These are phyloP conservation scores for Drosophila biarmipes DNA, from an alignment of 1,140 invertebrate genomes.

Conservation along the genomic window DNA sequence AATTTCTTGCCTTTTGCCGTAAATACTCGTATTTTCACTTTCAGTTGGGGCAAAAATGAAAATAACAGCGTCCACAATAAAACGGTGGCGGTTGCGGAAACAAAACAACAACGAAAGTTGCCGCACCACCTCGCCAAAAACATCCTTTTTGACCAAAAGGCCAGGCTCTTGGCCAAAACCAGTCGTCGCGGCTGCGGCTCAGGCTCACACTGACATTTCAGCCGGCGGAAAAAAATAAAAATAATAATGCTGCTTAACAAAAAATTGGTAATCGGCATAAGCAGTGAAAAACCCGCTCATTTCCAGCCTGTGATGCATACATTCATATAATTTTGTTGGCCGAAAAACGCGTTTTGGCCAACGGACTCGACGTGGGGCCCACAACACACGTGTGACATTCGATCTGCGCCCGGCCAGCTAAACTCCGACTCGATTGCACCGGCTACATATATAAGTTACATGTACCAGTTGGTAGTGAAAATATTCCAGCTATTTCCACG, in stretches of 20 bases:
- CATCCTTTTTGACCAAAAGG: slow-evolving; percentile 73
- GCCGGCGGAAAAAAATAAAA: slow-evolving; percentile 26
- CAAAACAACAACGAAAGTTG: slow-evolving; percentile 73
- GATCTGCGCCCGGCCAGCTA: slow-evolving; percentile 22
- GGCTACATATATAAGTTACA: slow-evolving; percentile 8
- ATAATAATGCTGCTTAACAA: not conserved
- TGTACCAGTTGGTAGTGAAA: slow-evolving; percentile 19
- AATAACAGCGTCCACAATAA: slow-evolving; percentile 50
- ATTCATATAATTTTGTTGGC: slow-evolving; percentile 17
- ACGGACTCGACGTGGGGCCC: slow-evolving; percentile 40
- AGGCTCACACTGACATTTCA: slow-evolving; percentile 64
- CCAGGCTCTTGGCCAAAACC: slow-evolving; percentile 58
- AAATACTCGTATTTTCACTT: slow-evolving; percentile 71
- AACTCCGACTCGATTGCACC: slow-evolving; percentile 34
- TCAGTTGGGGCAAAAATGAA: slow-evolving; percentile 58
- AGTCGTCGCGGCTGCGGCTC: slow-evolving; percentile 57
- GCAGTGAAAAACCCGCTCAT: slow-evolving; percentile 28
- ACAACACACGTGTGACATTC: slow-evolving; percentile 61
- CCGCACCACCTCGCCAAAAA: slow-evolving; percentile 56
- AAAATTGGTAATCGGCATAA: slow-evolving; percentile 32
- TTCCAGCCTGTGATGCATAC: slow-evolving; percentile 18
- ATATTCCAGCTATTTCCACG: slow-evolving; percentile 63
- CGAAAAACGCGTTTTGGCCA: slow-evolving; percentile 50
- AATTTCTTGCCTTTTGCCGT: slow-evolving; percentile 42
- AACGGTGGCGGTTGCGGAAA: slow-evolving; percentile 70